Evolutionary conservation across 1,140 invertebrate species (phyloP), one percentile per base, ranked within the genome.

Genomic region (Phthorimaea operculella): DNA sequence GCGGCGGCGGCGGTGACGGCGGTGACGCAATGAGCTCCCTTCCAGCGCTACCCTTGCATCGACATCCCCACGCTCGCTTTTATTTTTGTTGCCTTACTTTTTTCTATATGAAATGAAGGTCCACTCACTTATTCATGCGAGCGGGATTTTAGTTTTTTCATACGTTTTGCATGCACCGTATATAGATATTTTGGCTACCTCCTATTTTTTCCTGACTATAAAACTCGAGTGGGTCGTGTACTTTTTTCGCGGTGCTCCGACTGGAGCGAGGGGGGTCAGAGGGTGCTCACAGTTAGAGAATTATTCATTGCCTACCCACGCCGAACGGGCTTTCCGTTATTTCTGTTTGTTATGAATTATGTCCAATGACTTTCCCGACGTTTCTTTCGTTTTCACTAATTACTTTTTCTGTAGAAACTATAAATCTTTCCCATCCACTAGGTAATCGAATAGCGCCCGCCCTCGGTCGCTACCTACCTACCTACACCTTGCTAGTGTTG

Each of bases 311-410:
- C 79, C 79, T 77, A 79, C 81, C 79, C 77, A 64, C 77, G 69
- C 77, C 75, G 71, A 78, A 81, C 75, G 65, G 74, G 75, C 76
- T 81, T 81, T 75, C 74, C 76, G 78, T 83, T 83, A 83, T 81
- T 84, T 81, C 72, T 83, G 76, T 83, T 85, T 81, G 79, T 80
- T 85, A 83, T 85, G 77, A 85, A 83, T 82, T 82, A 85, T 83
- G 73, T 78, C 73, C 74, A 79, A 82, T 81, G 74, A 83, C 76
- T 81, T 84, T 82, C 78, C 74, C 75, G 72, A 73, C 74, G 70
- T 80, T 81, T 79, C 79, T 80, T 84, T 82, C 78, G 72, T 68
- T 79, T 79, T 76, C 74, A 74, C 77, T 84, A 84, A 84, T 84
- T 81, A 82, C 79, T 76, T 80, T 81, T 76, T 76, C 70, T 76